Conservation (phyloP, 2,888 invertebrate genomes). For the Pelosia muscerda region DNA sequence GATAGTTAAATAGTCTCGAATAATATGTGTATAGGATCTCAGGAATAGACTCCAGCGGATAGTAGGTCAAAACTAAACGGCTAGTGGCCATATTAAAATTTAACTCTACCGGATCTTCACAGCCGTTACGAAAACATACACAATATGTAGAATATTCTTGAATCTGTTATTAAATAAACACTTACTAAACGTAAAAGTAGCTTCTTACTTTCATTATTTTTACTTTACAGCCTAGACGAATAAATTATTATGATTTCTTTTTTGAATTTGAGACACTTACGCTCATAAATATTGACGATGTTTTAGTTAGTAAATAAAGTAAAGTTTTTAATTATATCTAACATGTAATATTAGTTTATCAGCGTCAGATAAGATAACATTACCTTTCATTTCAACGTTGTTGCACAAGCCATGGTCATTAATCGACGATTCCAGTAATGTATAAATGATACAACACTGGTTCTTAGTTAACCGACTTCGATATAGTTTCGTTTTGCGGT, state of each 20-base stretch:
- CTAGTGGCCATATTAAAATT: not conserved
- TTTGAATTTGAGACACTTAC: not conserved
- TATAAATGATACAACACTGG: not conserved
- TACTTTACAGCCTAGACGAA: constrained; percentile 17
- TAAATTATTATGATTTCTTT: constrained; percentile 6
- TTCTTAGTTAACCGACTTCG: not conserved
- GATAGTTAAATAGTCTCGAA: no score
- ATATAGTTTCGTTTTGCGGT: not conserved
- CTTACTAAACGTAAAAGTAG: not conserved
- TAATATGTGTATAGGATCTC: no score
- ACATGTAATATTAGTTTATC: constrained; percentile 7
- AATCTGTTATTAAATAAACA: constrained; percentile 6
- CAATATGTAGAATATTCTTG: not conserved
- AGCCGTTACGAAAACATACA: not conserved
- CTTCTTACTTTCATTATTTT: constrained; percentile 2
- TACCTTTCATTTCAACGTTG: not conserved
- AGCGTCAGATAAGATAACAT: constrained; percentile 11
- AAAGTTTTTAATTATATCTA: not conserved
- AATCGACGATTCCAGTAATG: not conserved
- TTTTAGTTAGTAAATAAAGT: constrained; percentile 5
- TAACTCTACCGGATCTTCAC: not conserved
- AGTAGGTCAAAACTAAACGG: not conserved
- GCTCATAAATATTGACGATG: not conserved
- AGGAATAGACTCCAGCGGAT: no score
- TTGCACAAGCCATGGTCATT: not conserved